Base-by-base conservation (phyloP, 1,140 invertebrate genomes). In the Cataglyphis hispanica region DNA sequence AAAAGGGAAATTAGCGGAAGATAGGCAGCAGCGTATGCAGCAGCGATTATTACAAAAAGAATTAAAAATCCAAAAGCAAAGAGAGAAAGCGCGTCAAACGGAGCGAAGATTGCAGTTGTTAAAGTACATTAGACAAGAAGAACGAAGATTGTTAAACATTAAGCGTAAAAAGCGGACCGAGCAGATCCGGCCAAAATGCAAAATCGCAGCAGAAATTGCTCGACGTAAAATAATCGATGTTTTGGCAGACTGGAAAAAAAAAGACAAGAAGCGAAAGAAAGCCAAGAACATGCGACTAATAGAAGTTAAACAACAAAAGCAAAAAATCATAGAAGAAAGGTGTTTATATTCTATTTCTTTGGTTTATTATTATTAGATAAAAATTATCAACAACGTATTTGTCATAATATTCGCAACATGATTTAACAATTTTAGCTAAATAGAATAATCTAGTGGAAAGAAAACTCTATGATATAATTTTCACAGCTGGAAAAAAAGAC, bases 401-500 rank as follows among this genome's bases (percentile, higher is more conserved):
- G 5, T 63, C 25, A 16, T 7, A 61, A 63, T 63, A 34, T 66
- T 40, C 3, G 2, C 37, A n/a, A 19, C 6, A n/a, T n/a, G 0
- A n/a, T 37, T 37, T 64, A 64, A 46, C 19, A 5, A 37, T 34
- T 34, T 64, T 37, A 19, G 27, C 10, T 2, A 70, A 13, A 6
- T 0, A 58, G 0, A 27, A 11, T 11, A 22, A 43, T 81, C 6
- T 4, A 50, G 22, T 11, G 10, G 8, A 64, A 66, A 43, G 5
- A 61, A 40, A 10, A 13, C 27, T 69, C 31, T 76, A 50, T 4
- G 2, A 2, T 22, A 25, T 50, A 53, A 46, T 69, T 80, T 76
- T 61, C 31, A 50, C 46, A 94, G 93, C 70, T 94, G 93, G 93
- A 31, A 85, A 72, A 76, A 63, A 40, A 92, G 88, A 63, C 70